phyloP scores from a whole-genome alignment of 2,797 vertebrate genomes.

The Micropoecilia bifurca region DNA sequence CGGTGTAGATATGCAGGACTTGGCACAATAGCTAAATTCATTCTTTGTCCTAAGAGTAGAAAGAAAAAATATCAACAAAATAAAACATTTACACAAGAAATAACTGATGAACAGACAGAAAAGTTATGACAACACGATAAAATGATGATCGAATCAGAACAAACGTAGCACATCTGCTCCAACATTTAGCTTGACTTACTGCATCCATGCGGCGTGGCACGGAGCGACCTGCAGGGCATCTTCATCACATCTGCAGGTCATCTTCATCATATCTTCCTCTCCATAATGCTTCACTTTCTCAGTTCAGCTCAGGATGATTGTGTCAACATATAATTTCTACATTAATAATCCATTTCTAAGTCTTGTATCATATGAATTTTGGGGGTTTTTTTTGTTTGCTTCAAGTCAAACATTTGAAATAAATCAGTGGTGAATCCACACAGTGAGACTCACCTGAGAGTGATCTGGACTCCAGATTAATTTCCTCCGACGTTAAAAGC shows the following conservation, averaged over 20 bases:
- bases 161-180: not conserved
- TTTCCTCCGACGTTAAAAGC: constrained; percentile 18
- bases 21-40: no score
- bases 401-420: not conserved
- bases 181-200: not conserved
- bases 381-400: not conserved
- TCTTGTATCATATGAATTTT: not conserved
- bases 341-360: not conserved
- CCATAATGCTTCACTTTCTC: not conserved
- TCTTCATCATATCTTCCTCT: not conserved
- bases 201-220: not conserved
- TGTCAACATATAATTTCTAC: not conserved
- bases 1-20: no score
- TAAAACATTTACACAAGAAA: no score
- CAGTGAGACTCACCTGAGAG: not conserved
- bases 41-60: not conserved
- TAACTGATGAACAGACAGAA: not conserved
- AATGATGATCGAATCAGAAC: not conserved
- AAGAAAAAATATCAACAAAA: not conserved
- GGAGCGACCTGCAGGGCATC: not conserved
- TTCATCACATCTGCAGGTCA: not conserved
- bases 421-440: not conserved
- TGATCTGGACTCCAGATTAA: constrained; percentile 3
- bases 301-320: not conserved
- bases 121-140: not conserved